phyloP scores from a whole-genome alignment of 2,113 vertebrate species.

The Vulpes vulpes region DNA sequence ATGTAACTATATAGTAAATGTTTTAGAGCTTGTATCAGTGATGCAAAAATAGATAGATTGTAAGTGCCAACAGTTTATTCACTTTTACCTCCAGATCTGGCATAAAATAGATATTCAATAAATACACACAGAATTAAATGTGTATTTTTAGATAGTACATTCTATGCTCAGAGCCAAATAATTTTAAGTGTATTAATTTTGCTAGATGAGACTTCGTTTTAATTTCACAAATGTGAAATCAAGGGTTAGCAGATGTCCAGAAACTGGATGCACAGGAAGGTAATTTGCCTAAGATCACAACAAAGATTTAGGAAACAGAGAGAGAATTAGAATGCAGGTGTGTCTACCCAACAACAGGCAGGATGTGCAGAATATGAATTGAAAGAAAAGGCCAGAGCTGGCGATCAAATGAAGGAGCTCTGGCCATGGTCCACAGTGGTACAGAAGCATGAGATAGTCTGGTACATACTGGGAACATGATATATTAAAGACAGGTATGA shows the following conservation, averaged over 20 bases:
- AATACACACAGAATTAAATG: background rate
- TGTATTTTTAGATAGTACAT: background rate
- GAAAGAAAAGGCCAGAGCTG: background rate
- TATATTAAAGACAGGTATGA: background rate
- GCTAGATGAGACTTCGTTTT: background rate
- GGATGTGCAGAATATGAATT: background rate
- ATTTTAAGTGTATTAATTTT: background rate
- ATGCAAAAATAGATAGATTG: background rate
- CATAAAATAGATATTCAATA: background rate
- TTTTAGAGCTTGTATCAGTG: background rate
- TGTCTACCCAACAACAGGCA: background rate
- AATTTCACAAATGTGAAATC: background rate
- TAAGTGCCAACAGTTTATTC: background rate
- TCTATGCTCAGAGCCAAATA: slow-evolving; percentile 25
- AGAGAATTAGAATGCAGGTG: background rate
- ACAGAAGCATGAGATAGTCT: background rate
- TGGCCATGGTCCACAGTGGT: background rate
- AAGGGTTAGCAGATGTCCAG: background rate
- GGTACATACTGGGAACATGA: no score
- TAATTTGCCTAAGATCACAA: background rate
- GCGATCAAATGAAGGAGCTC: background rate
- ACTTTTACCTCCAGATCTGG: background rate
- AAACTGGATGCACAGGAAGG: background rate
- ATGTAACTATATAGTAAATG: background rate
- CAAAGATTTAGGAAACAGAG: background rate